phyloP scores from a whole-genome alignment of 2,797 vertebrate genomes.

The Alca torda region DNA sequence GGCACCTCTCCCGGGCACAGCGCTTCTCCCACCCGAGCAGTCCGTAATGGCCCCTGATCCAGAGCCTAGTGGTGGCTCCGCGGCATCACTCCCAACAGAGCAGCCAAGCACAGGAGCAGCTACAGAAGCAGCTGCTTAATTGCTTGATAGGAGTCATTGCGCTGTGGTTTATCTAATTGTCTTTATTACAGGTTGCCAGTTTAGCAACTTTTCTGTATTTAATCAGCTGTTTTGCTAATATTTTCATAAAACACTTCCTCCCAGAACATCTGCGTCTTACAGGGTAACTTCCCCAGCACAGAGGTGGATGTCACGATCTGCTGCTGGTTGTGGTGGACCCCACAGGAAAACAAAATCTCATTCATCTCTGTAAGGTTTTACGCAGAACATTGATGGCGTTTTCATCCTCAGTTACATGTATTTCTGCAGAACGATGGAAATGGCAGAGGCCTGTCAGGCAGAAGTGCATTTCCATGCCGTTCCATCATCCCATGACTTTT shows the following conservation, averaged over 20 bases:
- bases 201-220: conserved; percentile 15
- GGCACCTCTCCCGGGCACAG: conserved; percentile 29
- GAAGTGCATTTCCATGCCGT: background rate
- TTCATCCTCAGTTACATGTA: background rate
- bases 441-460: background rate
- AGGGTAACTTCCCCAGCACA: background rate
- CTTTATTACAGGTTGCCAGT: background rate
- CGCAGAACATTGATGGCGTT: background rate
- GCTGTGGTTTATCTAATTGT: background rate
- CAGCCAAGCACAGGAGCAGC: conserved; percentile 10
- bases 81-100: background rate
- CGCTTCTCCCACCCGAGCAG: background rate
- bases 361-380: background rate
- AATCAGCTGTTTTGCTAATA: conserved; percentile 9
- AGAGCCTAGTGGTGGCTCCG: background rate
- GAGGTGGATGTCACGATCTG: background rate
- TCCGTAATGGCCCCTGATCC: background rate
- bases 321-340: background rate
- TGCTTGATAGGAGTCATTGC: background rate
- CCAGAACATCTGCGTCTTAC: background rate
- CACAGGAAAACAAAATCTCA: background rate
- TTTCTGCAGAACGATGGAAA: background rate
- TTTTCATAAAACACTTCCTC: conserved; percentile 8
- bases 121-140: background rate
- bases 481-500: background rate